These are phyloP conservation scores for Adelosebastes latens DNA, from an alignment of 2,797 vertebrate species.

Conservation along the genomic window DNA sequence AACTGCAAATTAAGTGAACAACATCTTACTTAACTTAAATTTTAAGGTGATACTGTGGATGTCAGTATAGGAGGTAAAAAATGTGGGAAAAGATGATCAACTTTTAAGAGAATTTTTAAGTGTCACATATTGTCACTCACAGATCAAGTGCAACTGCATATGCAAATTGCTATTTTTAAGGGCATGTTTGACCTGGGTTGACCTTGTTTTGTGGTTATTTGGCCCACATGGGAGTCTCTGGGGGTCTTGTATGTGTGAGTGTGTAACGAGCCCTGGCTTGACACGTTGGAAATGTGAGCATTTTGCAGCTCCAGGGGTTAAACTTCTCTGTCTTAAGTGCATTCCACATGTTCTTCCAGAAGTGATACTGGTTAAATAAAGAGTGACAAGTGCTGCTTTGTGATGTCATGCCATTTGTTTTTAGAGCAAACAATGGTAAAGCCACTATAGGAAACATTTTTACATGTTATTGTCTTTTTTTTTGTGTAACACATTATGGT, in stretches of 20 bases:
- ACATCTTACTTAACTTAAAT: background rate
- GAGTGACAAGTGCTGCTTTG: background rate
- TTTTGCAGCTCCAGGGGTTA: slow-evolving; percentile 4
- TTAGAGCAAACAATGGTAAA: background rate
- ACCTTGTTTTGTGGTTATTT: background rate
- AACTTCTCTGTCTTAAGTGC: background rate
- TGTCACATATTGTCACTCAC: background rate
- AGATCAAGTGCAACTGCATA: background rate
- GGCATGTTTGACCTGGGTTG: background rate
- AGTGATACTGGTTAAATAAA: background rate
- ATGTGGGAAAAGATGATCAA: background rate
- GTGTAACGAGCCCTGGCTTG: slow-evolving; percentile 38
- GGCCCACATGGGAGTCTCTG: slow-evolving; percentile 24
- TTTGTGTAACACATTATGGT: background rate
- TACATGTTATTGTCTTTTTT: background rate
- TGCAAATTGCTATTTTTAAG: background rate
- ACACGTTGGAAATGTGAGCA: slow-evolving; percentile 43
- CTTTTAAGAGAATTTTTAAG: background rate
- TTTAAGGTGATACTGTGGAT: background rate
- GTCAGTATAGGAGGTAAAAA: background rate
- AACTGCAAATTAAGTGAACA: background rate
- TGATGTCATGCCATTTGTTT: background rate
- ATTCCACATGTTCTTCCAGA: slow-evolving; percentile 24
- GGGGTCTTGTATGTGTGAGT: background rate
- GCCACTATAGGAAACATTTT: too few species aligned